Conservation (phyloP, 2,113 vertebrate species). For the Oncorhynchus tshawytscha region DNA sequence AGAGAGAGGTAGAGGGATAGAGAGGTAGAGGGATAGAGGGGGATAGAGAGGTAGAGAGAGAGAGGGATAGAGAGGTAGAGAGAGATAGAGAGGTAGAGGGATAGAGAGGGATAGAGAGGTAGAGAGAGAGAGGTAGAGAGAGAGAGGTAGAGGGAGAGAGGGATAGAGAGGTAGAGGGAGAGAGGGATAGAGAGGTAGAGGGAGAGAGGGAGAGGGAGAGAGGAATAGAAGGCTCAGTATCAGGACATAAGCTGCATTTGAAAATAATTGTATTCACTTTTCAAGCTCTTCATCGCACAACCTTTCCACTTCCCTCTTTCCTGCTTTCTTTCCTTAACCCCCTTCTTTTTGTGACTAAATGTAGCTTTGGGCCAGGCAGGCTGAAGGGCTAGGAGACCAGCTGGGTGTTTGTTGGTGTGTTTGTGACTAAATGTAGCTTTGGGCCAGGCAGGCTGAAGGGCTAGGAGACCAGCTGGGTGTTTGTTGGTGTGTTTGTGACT, state of each 20-base stretch:
- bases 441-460: slow-evolving; percentile 47
- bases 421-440: background rate
- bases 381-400: slow-evolving; percentile 33
- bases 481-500: background rate
- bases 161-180: too few relatives aligned
- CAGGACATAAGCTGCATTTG: slow-evolving; percentile 65
- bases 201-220: slow-evolving; percentile 41
- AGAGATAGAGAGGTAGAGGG: too few relatives aligned
- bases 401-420: slow-evolving; percentile 27
- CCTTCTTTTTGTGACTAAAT: slow-evolving; percentile 27
- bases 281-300: slow-evolving; percentile 38
- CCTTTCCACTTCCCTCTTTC: background rate
- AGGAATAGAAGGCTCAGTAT: slow-evolving; percentile 29
- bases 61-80: background rate
- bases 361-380: slow-evolving; percentile 50
- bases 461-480: slow-evolving; percentile 36
- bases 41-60: too few relatives aligned
- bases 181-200: too few relatives aligned
- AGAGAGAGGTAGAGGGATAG: slow-evolving; percentile 38
- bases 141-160: rapidly evolving
- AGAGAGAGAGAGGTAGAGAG: too few relatives aligned
- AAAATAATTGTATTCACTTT: slow-evolving; percentile 60
- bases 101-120: too few relatives aligned
- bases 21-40: background rate
- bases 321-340: background rate